Conservation (phyloP, 2,797 vertebrate species). For the Hydrocynus forskahlii region DNA sequence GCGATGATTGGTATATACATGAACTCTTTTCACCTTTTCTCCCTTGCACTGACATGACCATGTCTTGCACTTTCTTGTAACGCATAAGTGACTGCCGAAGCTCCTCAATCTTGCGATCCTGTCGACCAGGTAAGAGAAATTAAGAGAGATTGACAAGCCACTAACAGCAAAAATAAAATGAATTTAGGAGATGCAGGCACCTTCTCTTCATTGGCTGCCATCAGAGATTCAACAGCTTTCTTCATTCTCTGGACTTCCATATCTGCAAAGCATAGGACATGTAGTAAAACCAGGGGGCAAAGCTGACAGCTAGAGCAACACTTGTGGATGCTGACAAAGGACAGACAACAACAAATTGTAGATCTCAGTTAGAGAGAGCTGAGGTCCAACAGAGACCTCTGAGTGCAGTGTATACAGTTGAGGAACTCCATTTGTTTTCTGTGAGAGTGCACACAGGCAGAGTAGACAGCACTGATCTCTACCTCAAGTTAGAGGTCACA, state of each 20-base stretch:
- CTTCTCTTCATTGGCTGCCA: slow-evolving; percentile 98
- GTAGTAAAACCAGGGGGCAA: slow-evolving; percentile 9
- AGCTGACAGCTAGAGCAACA: slow-evolving; percentile 8
- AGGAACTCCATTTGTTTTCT: slow-evolving; percentile 35
- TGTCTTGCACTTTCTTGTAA: slow-evolving; percentile 95
- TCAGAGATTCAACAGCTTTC: slow-evolving; percentile 92
- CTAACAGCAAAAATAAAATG: background rate
- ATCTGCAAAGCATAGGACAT: slow-evolving; percentile 75
- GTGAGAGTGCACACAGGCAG: slow-evolving; percentile 35
- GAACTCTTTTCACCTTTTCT: slow-evolving; percentile 82
- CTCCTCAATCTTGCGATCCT: slow-evolving; percentile 98
- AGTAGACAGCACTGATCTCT: slow-evolving; percentile 19
- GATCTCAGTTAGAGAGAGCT: slow-evolving; percentile 9
- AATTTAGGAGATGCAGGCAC: slow-evolving; percentile 68
- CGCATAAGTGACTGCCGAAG: slow-evolving; percentile 89
- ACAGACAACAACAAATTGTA: background rate
- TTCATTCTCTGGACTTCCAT: slow-evolving; percentile 98
- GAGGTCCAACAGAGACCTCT: slow-evolving; percentile 32
- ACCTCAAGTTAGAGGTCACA: slow-evolving; percentile 34
- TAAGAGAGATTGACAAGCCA: background rate
- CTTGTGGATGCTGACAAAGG: background rate
- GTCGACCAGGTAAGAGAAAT: slow-evolving; percentile 18
- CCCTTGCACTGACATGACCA: slow-evolving; percentile 87
- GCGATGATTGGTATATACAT: background rate
- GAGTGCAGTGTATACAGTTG: slow-evolving; percentile 33